Evolutionary conservation across 2,113 vertebrate species (phyloP).

Genomic region (Capreolus pygargus): DNA sequence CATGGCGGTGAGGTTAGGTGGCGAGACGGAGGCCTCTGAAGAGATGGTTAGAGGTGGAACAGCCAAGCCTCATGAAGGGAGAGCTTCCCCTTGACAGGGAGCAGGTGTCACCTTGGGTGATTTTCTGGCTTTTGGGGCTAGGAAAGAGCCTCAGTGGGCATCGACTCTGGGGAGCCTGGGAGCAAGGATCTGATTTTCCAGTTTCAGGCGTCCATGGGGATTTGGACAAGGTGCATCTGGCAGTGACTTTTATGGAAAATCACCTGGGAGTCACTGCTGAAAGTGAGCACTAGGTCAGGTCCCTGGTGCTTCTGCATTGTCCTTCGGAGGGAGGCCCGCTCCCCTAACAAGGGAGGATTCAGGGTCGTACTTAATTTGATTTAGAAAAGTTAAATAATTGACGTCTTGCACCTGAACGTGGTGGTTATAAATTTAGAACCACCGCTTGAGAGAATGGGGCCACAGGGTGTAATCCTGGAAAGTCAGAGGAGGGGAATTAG

Average conservation of each 20-base stretch:
- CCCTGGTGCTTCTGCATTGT: not conserved
- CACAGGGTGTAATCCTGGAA: not conserved
- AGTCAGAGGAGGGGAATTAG: not conserved
- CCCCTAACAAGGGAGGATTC: not conserved
- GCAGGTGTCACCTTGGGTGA: not conserved
- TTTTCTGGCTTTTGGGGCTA: not conserved
- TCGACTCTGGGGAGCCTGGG: not conserved
- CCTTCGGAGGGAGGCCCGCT: not conserved
- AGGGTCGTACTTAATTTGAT: not conserved
- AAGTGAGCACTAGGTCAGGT: no score
- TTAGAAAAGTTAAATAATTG: not conserved
- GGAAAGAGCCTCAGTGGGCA: not conserved
- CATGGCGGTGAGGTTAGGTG: rapidly evolving
- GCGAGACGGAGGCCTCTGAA: not conserved
- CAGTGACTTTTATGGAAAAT: not conserved
- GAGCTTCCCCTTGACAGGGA: no score
- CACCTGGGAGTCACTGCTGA: not conserved
- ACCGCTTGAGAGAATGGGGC: not conserved
- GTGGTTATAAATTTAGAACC: not conserved
- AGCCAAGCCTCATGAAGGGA: not conserved
- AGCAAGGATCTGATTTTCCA: not conserved
- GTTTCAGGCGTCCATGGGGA: not conserved
- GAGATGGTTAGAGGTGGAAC: not conserved
- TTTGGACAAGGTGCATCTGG: not conserved
- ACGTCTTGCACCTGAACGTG: not conserved